Percentiles rank a stretch among this genome's conserved stretches.
Evolutionary conservation across 2,888 invertebrate species (phyloP).

Genomic region (Melipona bicolor): DNA sequence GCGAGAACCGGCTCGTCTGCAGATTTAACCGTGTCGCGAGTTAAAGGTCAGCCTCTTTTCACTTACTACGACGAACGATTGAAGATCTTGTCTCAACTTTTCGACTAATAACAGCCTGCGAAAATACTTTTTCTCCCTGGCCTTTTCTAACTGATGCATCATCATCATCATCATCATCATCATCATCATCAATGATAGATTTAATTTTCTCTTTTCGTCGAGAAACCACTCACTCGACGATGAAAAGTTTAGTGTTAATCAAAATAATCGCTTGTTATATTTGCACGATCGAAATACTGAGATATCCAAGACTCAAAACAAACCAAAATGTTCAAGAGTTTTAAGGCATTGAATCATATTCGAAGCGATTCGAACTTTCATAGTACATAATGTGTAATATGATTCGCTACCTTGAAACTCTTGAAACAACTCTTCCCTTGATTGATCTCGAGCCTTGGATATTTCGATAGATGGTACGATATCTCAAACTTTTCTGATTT

Average conservation of each 20-base stretch:
- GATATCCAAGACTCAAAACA: no score
- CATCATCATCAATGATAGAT: constrained; percentile 1
- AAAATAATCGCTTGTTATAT: no score
- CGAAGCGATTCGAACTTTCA: no score
- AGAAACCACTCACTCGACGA: not conserved
- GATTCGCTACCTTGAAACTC: no score
- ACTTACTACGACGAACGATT: constrained; percentile 55
- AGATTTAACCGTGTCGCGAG: constrained; percentile 67
- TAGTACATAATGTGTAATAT: no score
- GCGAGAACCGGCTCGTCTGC: constrained; percentile 32
- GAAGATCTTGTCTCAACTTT: constrained; percentile 58
- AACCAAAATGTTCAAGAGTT: no score
- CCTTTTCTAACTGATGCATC: constrained; percentile 11
- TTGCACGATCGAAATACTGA: no score
- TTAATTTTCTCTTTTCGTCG: not conserved
- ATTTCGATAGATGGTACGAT: no score
- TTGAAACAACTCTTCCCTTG: no score
- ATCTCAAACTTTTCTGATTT: no score
- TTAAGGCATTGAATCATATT: no score
- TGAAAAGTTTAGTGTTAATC: constrained; percentile 9
- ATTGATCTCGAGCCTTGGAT: no score
- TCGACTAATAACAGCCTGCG: constrained; percentile 46
- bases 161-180: constrained; percentile 5
- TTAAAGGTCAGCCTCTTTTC: constrained; percentile 70
- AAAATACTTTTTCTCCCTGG: constrained; percentile 1